These are phyloP conservation scores for Carapus acus DNA, from an alignment of 2,797 vertebrate species.

Conservation along the genomic window DNA sequence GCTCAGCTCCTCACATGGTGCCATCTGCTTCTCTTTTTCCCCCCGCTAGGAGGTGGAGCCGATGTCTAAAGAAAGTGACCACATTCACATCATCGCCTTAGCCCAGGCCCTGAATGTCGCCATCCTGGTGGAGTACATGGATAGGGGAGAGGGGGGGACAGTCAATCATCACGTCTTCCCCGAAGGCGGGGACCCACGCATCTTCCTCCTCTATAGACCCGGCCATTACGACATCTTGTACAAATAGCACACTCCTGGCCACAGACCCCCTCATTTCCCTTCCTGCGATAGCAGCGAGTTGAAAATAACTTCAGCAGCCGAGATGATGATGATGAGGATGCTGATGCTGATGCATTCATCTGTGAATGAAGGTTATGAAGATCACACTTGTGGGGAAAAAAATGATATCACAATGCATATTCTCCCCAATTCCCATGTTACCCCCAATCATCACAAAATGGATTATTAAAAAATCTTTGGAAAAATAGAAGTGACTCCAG, in stretches of 20 bases:
- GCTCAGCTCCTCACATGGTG: too few relatives aligned
- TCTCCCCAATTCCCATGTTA: conserved; percentile 33
- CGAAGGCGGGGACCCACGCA: conserved; percentile 86
- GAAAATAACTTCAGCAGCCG: conserved; percentile 50
- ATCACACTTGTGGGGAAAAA: conserved; percentile 47
- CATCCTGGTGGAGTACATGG: conserved; percentile 96
- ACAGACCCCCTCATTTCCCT: conserved; percentile 27
- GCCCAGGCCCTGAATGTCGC: conserved; percentile 87
- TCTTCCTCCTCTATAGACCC: conserved; percentile 92
- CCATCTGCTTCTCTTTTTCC: neutral
- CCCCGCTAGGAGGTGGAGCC: conserved; percentile 85
- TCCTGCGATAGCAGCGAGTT: conserved; percentile 32
- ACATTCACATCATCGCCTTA: conserved; percentile 96
- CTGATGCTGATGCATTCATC: conserved; percentile 59
- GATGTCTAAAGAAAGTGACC: conserved; percentile 95
- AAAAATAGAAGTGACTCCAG: conserved; percentile 73
- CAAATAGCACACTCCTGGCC: conserved; percentile 74
- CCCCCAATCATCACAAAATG: conserved; percentile 56
- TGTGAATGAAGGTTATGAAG: conserved; percentile 57
- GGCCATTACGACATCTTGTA: conserved; percentile 97
- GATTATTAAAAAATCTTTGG: conserved; percentile 48
- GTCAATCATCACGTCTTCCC: conserved; percentile 93
- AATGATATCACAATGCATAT: conserved; percentile 58
- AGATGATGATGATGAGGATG: too few relatives aligned
- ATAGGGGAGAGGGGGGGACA: conserved; percentile 86